Evolutionary conservation across 2,113 vertebrate genomes (phyloP), one percentile per base, ranked within the genome.

Genomic region (Chaetops frenatus): DNA sequence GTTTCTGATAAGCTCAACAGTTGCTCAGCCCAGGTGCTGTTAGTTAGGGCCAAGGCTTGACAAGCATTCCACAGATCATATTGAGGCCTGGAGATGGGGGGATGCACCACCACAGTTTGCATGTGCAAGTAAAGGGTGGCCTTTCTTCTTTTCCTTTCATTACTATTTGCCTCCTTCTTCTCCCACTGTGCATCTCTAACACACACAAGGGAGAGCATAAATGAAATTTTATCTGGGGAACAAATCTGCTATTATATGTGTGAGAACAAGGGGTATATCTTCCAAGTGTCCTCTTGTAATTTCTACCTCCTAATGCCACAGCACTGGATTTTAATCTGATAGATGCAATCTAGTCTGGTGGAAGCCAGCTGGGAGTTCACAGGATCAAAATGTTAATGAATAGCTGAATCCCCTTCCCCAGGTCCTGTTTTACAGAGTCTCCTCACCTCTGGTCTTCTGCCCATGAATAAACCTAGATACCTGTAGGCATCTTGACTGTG

Each of bases 171-270:
- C 3, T 36, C 15, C 33, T 67, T 13, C 13, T 88, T 33, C 23
- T 86, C 11, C 31, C 13, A 18, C 22, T 66, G 17, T 66, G 13
- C 7, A 8, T 36, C 50, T 66, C 16, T 31, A 71, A 35, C 2
- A 5, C 20, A n/a, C 18, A 21, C 3, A 23, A n/a, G 15, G 15
- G 31, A 85, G 44, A 74, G 8, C 2, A 4, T 25, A 70, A 58
- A 57, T 19, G 1, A 73, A 77, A 73, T 57, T 38, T 8, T 48
- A 28, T 27, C 42, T 60, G 28, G 18, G 21, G 12, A 85, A 57
- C 2, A 0, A 3, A 44, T 20, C 40, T 51, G 16, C 25, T 29
- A 6, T 54, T 60, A 42, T 3, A 5, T 44, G 18, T 60, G 28
- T 84, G 42, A 85, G 29, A 84, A 57, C 12, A 27, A 90, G 8